phyloP scores from a whole-genome alignment of 2,797 vertebrate species.

The Poecilia wingei region DNA sequence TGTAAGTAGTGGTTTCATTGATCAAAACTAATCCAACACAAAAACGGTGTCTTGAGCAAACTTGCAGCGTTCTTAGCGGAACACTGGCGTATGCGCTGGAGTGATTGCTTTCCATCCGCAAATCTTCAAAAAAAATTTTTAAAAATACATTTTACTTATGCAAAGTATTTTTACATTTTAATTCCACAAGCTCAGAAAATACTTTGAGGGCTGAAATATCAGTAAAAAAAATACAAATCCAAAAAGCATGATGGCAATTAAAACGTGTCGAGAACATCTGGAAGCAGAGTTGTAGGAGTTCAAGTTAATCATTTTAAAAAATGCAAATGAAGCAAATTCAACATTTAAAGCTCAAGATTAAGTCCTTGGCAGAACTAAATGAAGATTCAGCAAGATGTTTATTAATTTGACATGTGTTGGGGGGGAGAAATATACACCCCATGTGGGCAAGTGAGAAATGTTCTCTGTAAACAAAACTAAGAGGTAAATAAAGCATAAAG shows the following conservation, averaged over 20 bases:
- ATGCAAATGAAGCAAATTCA: background rate
- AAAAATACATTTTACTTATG: background rate
- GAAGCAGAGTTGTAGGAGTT: background rate
- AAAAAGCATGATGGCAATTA: background rate
- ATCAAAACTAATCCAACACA: constrained; percentile 38
- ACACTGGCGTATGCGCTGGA: background rate
- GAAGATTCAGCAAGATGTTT: background rate
- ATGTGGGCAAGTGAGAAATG: background rate
- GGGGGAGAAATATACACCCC: constrained; percentile 6
- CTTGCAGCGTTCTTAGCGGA: constrained; percentile 8
- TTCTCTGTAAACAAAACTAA: constrained; percentile 19
- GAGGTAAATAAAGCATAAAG: constrained; percentile 28
- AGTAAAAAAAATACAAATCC: background rate
- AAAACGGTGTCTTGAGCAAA: constrained; percentile 34
- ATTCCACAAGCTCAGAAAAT: background rate
- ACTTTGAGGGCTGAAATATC: background rate
- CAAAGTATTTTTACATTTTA: background rate
- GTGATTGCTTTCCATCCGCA: background rate
- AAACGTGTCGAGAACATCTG: background rate
- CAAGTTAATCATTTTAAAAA: background rate
- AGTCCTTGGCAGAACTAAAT: background rate
- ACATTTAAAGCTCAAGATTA: background rate
- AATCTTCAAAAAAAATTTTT: background rate
- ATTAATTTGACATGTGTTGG: background rate
- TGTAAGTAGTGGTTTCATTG: constrained; percentile 21